phyloP scores from a whole-genome alignment of 2,797 vertebrate genomes.

The Streptopelia turtur region DNA sequence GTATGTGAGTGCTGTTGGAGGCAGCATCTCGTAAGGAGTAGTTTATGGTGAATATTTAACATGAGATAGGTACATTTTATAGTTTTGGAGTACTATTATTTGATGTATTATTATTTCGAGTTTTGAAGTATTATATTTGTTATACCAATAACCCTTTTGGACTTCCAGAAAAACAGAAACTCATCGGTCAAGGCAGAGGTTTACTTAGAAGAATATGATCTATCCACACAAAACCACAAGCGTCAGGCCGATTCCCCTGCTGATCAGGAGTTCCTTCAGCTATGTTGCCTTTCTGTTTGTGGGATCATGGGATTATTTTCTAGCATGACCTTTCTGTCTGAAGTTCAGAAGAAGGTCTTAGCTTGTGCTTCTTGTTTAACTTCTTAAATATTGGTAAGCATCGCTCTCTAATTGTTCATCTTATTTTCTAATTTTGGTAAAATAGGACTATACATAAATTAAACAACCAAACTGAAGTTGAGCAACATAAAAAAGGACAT shows the following conservation, averaged over 20 bases:
- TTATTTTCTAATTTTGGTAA: background rate
- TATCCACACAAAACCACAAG: background rate
- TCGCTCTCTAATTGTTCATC: background rate
- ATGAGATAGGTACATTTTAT: background rate
- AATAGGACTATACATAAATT: background rate
- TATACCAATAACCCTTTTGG: background rate
- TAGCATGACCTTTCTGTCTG: background rate
- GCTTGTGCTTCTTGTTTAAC: background rate
- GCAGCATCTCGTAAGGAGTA: background rate
- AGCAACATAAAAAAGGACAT: background rate
- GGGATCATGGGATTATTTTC: background rate
- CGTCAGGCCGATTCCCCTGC: background rate
- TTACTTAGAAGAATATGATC: background rate
- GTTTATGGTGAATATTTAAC: background rate
- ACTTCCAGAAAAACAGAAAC: background rate
- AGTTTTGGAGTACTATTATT: background rate
- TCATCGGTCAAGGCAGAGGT: background rate
- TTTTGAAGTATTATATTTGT: too few relatives aligned
- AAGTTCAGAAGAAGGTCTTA: background rate
- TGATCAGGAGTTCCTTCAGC: background rate
- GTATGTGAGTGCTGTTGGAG: background rate
- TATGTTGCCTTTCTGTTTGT: background rate
- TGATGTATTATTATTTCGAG: too few relatives aligned
- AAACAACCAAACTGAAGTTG: background rate
- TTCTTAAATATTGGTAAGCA: background rate